phyloP scores from a whole-genome alignment of 2,113 vertebrate genomes.

The Tauraco erythrolophus region DNA sequence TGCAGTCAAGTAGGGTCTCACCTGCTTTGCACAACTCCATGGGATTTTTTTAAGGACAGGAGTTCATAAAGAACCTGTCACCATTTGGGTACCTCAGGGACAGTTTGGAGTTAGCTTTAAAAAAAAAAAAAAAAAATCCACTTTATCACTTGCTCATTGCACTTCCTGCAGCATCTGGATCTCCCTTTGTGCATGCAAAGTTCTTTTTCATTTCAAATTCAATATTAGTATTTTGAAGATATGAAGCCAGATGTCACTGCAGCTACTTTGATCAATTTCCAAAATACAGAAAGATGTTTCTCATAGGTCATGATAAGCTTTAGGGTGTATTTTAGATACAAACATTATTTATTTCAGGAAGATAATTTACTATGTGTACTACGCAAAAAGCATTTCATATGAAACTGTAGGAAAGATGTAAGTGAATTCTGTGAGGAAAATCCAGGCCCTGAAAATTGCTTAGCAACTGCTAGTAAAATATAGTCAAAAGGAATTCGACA shows the following conservation, averaged over 20 bases:
- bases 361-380: neutral
- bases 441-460: neutral
- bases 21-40: neutral
- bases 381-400: neutral
- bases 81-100: neutral
- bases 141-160: neutral
- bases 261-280: neutral
- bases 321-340: neutral
- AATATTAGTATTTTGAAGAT: neutral
- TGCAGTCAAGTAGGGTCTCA: neutral
- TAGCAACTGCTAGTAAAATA: neutral
- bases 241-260: neutral
- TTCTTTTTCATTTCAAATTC: neutral
- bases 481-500: neutral
- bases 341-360: neutral
- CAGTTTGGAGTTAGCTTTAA: neutral
- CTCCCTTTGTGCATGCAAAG: neutral
- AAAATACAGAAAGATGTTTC: neutral
- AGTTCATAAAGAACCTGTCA: neutral
- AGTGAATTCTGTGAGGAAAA: neutral
- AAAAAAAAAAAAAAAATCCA: neutral
- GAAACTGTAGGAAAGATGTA: neutral
- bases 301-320: neutral
- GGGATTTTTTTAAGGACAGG: neutral
- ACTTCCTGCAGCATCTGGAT: neutral